Evolutionary conservation across 1,140 invertebrate genomes (phyloP).

Genomic region (Drosophila prosaltans): DNA sequence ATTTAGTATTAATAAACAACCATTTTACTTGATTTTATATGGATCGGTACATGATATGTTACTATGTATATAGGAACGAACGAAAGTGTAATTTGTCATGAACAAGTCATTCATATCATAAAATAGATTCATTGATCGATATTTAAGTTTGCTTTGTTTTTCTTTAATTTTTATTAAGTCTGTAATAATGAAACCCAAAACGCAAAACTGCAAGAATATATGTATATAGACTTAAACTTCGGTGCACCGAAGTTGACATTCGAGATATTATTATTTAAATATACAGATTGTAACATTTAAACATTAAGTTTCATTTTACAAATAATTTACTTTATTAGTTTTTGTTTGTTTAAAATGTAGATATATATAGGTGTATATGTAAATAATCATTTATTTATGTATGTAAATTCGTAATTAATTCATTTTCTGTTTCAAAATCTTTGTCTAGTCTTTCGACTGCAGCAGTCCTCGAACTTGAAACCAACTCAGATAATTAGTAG

Average conservation of each 20-base stretch:
- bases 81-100: too few species aligned
- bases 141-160: too few species aligned
- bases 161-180: too few species aligned
- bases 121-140: too few species aligned
- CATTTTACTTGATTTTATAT: too few species aligned
- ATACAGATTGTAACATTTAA: constrained; percentile 45
- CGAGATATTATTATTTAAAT: constrained; percentile 10
- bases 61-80: too few species aligned
- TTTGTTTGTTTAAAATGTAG: constrained; percentile 21
- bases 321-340: constrained; percentile 27
- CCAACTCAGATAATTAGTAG: neutral
- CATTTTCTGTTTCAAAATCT: constrained; percentile 45
- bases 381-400: constrained; percentile 22
- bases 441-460: constrained; percentile 49
- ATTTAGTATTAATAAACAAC: too few species aligned
- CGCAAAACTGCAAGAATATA: neutral
- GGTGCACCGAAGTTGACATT: neutral
- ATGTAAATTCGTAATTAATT: constrained; percentile 67
- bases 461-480: constrained; percentile 44
- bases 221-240: neutral
- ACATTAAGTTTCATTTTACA: constrained; percentile 39
- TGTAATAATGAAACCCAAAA: too few species aligned
- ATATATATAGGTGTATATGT: constrained; percentile 46
- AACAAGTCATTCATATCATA: too few species aligned
- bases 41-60: too few species aligned